Conservation (phyloP, 2,797 vertebrate species). For the Neosilurus mollespiculum region DNA sequence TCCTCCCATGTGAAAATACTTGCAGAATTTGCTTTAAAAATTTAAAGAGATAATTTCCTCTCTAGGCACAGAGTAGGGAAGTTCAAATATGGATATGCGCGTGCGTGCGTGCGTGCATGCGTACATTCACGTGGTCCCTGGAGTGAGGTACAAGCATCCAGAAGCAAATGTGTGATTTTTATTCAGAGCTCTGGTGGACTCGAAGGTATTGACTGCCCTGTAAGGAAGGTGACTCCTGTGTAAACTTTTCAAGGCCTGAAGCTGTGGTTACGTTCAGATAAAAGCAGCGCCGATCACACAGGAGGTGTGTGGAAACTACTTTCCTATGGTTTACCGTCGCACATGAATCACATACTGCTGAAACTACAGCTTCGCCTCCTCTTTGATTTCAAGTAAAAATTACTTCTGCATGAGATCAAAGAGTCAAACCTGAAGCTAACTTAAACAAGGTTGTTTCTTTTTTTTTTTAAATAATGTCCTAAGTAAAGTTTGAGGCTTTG, state of each 20-base stretch:
- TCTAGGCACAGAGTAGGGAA: constrained; percentile 65
- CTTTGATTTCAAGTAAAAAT: not conserved
- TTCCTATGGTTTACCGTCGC: not conserved
- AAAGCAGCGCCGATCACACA: constrained; percentile 38
- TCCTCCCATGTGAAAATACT: not conserved
- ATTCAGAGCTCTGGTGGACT: constrained; percentile 71
- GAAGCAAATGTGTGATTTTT: constrained; percentile 42
- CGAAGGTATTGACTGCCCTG: constrained; percentile 58
- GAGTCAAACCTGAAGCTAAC: not conserved
- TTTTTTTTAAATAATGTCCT: not conserved
- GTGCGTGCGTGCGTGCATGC: not conserved
- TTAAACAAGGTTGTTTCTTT: not conserved
- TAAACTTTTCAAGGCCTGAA: constrained; percentile 59
- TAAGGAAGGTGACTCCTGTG: constrained; percentile 62
- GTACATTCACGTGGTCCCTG: not conserved
- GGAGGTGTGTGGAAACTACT: constrained; percentile 4
- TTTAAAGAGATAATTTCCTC: constrained; percentile 73
- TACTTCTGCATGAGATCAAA: not conserved
- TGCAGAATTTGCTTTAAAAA: not conserved
- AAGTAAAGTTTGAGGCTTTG: not conserved
- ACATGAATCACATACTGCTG: not conserved
- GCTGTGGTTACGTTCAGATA: constrained; percentile 27
- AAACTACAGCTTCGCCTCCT: not conserved
- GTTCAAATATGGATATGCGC: constrained; percentile 68
- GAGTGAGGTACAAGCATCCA: constrained; percentile 21